Evolutionary conservation across 2,797 vertebrate species (phyloP), one percentile per base, ranked within the genome.

Genomic region (Cuniculus paca): DNA sequence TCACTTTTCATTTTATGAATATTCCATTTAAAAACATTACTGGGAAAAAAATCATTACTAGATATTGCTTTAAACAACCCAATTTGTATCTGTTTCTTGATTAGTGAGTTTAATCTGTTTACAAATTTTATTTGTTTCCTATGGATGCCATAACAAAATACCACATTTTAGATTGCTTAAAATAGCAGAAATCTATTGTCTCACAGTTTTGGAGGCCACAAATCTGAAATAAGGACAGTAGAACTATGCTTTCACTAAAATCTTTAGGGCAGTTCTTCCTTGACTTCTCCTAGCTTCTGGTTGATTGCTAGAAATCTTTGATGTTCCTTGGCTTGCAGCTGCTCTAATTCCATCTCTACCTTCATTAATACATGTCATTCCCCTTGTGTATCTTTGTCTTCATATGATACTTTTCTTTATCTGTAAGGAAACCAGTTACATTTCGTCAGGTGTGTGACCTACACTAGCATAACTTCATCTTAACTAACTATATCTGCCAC

Each of bases 91-190:
- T 91, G 20, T 78, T 39, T 83, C 85, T 87, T 80, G n/a, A 65
- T 95, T 87, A 54, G 45, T 88, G 26, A 88, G 4, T 56, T 91
- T 95, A 54, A 86, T 80, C 36, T n/a, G n/a, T 58, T 88, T 88
- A 60, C 12, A 60, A 60, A 65, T 54, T 81, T 1, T 42, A 24
- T 77, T 85, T 2, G 5, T 56, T 81, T 81, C 26, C 65, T 85
- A 87, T 11, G 54, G 42, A 19, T 60, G 2, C 26, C 22, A 16
- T 68, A 56, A 63, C n/a, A 88, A 91, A 94, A 34, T 52, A 20
- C 11, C 19, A n/a, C n/a, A 48, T 28, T 5, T 19, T 79, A 31
- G 24, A 31, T 34, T 42, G 58, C 12, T 36, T 52, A 24, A 58
- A 72, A 34, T 36, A 34, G 42, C 34, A 61, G 72, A 85, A 58